Evolutionary conservation across 2,113 vertebrate genomes (phyloP).

Genomic region (Ictalurus punctatus): DNA sequence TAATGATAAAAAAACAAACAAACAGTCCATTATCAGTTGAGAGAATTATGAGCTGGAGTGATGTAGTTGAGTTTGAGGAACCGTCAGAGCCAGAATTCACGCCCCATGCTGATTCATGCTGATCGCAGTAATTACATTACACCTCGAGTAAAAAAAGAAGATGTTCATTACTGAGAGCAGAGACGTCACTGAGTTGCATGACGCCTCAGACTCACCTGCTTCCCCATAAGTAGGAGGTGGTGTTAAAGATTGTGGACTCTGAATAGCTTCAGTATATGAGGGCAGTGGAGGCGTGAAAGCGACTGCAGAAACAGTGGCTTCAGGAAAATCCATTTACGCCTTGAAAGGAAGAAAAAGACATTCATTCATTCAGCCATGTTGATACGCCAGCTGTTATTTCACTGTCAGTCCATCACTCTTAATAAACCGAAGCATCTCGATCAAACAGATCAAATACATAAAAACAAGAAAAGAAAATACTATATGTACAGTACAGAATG

Average conservation of each 20-base stretch:
- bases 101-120: too few relatives aligned
- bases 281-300: not conserved
- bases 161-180: not conserved
- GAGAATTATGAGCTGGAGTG: not conserved
- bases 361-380: not conserved
- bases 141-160: not conserved
- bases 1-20: not conserved
- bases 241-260: not conserved
- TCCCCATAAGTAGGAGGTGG: conserved; percentile 19
- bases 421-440: not conserved
- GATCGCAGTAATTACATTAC: not conserved
- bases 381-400: not conserved
- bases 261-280: conserved; percentile 14
- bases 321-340: conserved; percentile 29
- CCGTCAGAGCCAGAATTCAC: not conserved
- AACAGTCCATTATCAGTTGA: not conserved
- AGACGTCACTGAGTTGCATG: not conserved
- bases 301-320: not conserved
- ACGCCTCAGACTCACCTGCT: conserved; percentile 1
- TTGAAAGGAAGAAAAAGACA: not conserved
- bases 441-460: too few relatives aligned
- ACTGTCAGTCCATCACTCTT: not conserved
- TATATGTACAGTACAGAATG: too few relatives aligned
- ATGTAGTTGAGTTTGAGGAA: not conserved
- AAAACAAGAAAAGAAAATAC: too few relatives aligned